These are phyloP conservation scores for Leptinotarsa juncta DNA, from an alignment of 2,888 invertebrate genomes.

Conservation along the genomic window DNA sequence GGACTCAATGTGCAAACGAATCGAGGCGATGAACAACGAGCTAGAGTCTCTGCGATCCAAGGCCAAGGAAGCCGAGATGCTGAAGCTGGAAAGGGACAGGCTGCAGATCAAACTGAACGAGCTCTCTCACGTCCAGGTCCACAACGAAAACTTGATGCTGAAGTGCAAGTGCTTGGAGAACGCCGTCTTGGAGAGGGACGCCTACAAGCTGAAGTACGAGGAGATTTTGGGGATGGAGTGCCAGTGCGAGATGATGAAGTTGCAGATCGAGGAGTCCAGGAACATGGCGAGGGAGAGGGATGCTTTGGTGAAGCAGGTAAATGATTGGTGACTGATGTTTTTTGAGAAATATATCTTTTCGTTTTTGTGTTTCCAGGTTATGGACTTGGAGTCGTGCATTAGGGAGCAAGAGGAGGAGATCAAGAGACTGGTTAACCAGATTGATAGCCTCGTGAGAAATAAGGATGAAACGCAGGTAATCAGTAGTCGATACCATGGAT, in stretches of 20 bases:
- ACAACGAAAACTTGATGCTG: slow-evolving; percentile 55
- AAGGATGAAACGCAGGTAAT: slow-evolving; percentile 61
- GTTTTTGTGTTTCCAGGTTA: slow-evolving; percentile 53
- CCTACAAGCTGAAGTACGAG: slow-evolving; percentile 58
- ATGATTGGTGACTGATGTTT: background rate
- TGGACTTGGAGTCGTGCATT: slow-evolving; percentile 69
- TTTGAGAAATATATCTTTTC: background rate
- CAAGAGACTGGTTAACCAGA: slow-evolving; percentile 67
- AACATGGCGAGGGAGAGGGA: slow-evolving; percentile 66
- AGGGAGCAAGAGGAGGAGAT: slow-evolving; percentile 72
- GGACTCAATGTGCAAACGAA: slow-evolving; percentile 48
- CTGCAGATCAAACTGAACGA: slow-evolving; percentile 56
- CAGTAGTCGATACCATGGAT: too few species aligned
- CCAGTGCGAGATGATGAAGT: slow-evolving; percentile 54
- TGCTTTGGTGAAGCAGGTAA: slow-evolving; percentile 64
- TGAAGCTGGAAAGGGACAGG: slow-evolving; percentile 60
- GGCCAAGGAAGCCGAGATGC: slow-evolving; percentile 58
- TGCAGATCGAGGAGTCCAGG: slow-evolving; percentile 55
- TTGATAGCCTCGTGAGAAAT: slow-evolving; percentile 65
- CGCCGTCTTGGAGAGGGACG: slow-evolving; percentile 59
- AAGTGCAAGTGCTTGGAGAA: slow-evolving; percentile 53
- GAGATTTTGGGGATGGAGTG: slow-evolving; percentile 53
- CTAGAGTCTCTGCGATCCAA: slow-evolving; percentile 45
- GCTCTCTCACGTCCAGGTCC: slow-evolving; percentile 54
- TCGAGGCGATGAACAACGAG: slow-evolving; percentile 49